Evolutionary conservation across 2,113 vertebrate species (phyloP).

Genomic region (Macrotis lagotis): DNA sequence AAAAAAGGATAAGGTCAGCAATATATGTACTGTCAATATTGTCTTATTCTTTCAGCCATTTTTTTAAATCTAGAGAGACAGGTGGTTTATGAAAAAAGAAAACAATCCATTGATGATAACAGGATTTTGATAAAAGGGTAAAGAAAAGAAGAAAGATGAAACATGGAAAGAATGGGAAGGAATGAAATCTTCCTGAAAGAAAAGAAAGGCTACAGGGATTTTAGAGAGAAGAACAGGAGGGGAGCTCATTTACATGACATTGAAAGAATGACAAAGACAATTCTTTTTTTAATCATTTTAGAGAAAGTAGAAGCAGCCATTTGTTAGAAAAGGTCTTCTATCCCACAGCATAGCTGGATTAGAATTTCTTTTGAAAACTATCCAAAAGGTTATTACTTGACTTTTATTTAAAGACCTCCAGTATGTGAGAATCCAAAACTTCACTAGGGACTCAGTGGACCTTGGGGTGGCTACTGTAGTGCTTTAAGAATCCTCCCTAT

Average conservation of each 20-base stretch:
- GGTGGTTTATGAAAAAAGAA: neutral
- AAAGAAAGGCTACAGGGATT: neutral
- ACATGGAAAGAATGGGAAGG: neutral
- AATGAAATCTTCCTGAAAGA: neutral
- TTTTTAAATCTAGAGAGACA: neutral
- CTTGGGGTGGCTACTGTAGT: neutral
- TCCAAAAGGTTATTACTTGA: neutral
- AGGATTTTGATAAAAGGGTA: neutral
- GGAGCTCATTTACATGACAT: neutral
- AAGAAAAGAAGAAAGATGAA: neutral
- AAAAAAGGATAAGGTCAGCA: constrained; percentile 47
- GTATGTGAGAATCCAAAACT: neutral
- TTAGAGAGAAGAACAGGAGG: neutral
- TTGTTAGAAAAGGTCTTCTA: neutral
- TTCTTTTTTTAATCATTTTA: neutral
- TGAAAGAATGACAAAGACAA: neutral
- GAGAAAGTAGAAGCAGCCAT: neutral
- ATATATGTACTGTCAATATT: constrained; percentile 43
- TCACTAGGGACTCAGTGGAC: neutral
- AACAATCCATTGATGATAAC: neutral
- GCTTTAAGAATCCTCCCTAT: neutral
- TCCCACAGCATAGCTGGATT: neutral
- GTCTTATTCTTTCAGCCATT: constrained; percentile 19
- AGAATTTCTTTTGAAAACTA: neutral
- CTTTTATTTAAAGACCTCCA: neutral